Conservation (phyloP, 53 echinoderm and acorn worm genomes). For the Patiria pectinifera region DNA sequence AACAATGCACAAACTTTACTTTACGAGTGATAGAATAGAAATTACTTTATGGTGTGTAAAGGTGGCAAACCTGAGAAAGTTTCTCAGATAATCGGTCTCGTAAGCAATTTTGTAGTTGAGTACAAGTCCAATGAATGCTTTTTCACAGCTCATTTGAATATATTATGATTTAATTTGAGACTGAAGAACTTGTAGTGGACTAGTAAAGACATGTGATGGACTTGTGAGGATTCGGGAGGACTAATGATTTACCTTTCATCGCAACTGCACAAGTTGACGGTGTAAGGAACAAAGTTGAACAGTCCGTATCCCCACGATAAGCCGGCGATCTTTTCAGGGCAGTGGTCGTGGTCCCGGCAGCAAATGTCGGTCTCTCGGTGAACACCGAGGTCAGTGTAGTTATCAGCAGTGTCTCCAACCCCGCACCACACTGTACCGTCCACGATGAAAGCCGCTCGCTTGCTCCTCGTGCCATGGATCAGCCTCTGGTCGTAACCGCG, state of each 20-base stretch:
- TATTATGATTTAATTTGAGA: too few species aligned
- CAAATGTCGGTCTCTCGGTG: constrained; percentile 77
- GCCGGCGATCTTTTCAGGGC: constrained; percentile 52
- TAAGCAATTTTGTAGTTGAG: too few species aligned
- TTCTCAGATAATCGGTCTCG: too few species aligned
- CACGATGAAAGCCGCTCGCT: constrained; percentile 1
- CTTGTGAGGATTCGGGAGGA: not conserved
- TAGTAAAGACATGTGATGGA: too few species aligned
- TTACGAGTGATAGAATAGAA: too few species aligned
- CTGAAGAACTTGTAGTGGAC: not conserved
- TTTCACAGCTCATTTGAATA: too few species aligned
- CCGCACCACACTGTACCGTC: constrained; percentile 93
- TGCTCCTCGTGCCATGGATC: not conserved
- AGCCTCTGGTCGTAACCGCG: not conserved
- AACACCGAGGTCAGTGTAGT: constrained; percentile 71
- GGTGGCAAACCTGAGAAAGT: too few species aligned
- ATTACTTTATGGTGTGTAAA: too few species aligned
- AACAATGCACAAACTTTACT: too few species aligned
- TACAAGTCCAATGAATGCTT: too few species aligned
- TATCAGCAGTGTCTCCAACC: constrained; percentile 62
- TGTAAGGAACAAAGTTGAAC: constrained; percentile 48
- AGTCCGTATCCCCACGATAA: not conserved
- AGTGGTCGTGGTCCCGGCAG: constrained; percentile 88
- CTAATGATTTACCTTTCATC: constrained; percentile 50
- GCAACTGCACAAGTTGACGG: constrained; percentile 56